Base-by-base conservation (phyloP, 2,113 vertebrate species). In the Zingel zingel region DNA sequence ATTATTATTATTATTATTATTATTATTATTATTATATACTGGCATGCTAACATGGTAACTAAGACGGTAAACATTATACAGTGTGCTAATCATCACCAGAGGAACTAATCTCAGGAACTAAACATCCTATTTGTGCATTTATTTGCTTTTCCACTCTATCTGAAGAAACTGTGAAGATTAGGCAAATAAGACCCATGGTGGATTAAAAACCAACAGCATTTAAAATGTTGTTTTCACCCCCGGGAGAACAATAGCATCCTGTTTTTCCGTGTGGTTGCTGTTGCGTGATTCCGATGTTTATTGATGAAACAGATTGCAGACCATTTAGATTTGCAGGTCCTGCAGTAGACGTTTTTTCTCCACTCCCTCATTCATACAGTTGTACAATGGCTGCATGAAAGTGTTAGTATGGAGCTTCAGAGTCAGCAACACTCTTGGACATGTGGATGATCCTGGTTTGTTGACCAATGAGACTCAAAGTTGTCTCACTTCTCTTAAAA, bases 401-500 rank as follows among this genome's bases (percentile, higher is more conserved):
- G 18, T 51, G 33, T 61, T 48, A 7, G 5, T 43, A 50, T 33
- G 13, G 7, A 53, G 30, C 50, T 23, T 59, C 36, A 50, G 8
- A 45, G 6, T 48, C 48, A 47, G 33, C 39, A n/a, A 14, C 15
- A 5, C 10, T 61, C 62, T 16, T 56, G 19, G 30, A 21, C 36
- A n/a, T 1, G 9, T 82, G 48, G 23, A 56, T 30, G 21, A 71
- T 27, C 71, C 43, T 72, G 68, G 14, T 59, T 69, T 54, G 25
- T 51, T 70, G 48, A 66, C 8, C 19, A 53, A 21, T 62, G 25
- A 56, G 51, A 71, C 45, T 21, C 23, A 27, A 45, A 68, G 56
- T 16, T 74, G 19, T 69, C 69, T 76, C 59, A 75, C 50, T 68
- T 79, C 50, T 51, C 63, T 56, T 65, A 21, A 72, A 53, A 16